phyloP scores from a whole-genome alignment of 2,888 invertebrate species.

The Plagodis pulveraria region DNA sequence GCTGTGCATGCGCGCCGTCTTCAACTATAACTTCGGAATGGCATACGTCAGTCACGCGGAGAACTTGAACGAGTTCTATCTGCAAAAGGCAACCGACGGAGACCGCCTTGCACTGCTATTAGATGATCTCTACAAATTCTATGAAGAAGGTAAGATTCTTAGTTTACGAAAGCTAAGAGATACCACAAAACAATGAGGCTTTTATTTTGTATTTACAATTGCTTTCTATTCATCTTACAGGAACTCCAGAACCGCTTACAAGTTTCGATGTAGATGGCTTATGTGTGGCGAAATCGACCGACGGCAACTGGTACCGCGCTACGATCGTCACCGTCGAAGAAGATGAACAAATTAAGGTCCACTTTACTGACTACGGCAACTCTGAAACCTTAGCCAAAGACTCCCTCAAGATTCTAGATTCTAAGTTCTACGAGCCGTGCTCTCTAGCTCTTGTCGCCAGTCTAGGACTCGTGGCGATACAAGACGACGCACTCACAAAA shows the following conservation, averaged over 20 bases:
- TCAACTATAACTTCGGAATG: constrained; percentile 85
- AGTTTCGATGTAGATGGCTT: constrained; percentile 78
- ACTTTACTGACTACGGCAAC: constrained; percentile 90
- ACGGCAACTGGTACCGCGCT: constrained; percentile 90
- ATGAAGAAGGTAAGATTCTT: constrained; percentile 67
- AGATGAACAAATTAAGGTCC: constrained; percentile 71
- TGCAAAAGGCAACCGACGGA: constrained; percentile 83
- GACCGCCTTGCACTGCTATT: constrained; percentile 82
- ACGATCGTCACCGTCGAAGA: constrained; percentile 77
- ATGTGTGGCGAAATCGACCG: constrained; percentile 86
- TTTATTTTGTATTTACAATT: constrained; percentile 1
- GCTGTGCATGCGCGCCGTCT: constrained; percentile 87
- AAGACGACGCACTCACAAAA: constrained; percentile 64
- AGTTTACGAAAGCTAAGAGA: not conserved
- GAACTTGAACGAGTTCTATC: constrained; percentile 85
- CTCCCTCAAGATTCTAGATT: constrained; percentile 76
- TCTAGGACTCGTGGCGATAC: constrained; percentile 68
- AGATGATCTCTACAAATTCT: constrained; percentile 83
- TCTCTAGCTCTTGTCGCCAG: constrained; percentile 68
- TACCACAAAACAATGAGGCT: not conserved
- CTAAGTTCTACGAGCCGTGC: constrained; percentile 74
- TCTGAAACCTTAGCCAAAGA: constrained; percentile 80
- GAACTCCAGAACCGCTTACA: constrained; percentile 65
- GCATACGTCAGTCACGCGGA: constrained; percentile 84
- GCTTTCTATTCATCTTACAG: constrained; percentile 43